Evolutionary conservation across 30 jellyfish, hydroid and myxozoan genomes (phyloP).

Genomic region (Sanderia malayensis): DNA sequence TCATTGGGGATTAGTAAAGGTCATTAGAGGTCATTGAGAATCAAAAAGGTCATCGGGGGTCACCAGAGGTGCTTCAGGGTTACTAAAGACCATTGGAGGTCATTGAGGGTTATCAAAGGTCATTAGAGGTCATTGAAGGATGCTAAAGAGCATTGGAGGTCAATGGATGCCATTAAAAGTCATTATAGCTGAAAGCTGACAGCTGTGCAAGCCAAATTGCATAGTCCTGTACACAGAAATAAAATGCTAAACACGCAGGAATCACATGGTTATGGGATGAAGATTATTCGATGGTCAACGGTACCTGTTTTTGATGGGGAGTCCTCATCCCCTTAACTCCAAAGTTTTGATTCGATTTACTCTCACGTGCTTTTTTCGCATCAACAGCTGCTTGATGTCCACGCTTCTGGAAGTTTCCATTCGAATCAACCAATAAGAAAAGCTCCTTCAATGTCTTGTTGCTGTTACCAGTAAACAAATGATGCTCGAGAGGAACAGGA

Average conservation of each 20-base stretch:
- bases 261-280: neutral
- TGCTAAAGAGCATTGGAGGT: no score
- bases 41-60: no score
- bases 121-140: no score
- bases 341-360: constrained; percentile 74
- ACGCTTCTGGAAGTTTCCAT: constrained; percentile 69
- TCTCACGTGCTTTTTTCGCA: constrained; percentile 70
- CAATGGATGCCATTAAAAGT: no score
- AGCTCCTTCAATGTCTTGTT: constrained; percentile 83
- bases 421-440: constrained; percentile 75
- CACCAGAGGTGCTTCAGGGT: no score
- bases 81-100: no score
- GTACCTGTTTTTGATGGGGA: constrained; percentile 85
- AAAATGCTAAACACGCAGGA: neutral
- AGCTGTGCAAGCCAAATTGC: no score
- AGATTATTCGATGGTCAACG: neutral
- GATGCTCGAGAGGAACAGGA: constrained; percentile 99
- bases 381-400: constrained; percentile 83
- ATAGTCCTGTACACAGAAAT: neutral
- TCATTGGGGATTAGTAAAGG: no score
- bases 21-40: no score
- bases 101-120: no score
- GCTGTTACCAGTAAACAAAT: constrained; percentile 89
- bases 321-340: constrained; percentile 81
- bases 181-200: no score